Conservation (phyloP, 2,797 vertebrate genomes). For the Brotula barbata region DNA sequence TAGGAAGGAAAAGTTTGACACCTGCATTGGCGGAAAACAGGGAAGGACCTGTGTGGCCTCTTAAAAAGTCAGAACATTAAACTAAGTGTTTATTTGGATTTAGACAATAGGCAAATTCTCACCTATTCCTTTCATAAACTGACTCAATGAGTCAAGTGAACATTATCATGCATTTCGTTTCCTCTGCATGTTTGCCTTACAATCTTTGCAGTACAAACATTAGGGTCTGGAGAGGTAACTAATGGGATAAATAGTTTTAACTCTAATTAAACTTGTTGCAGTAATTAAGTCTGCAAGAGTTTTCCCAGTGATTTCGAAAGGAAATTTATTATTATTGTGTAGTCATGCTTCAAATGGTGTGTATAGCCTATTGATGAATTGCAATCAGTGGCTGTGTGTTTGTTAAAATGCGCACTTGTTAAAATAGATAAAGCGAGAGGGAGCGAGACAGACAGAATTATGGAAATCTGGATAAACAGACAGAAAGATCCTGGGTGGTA, state of each 20-base stretch:
- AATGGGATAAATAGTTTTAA: too few relatives aligned
- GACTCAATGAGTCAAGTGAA: too few relatives aligned
- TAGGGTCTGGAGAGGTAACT: too few relatives aligned
- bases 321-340: neutral
- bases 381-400: conserved; percentile 10
- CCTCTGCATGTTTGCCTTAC: too few relatives aligned
- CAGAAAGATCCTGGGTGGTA: conserved; percentile 56
- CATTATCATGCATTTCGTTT: too few relatives aligned
- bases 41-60: neutral
- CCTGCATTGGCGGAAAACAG: conserved; percentile 4
- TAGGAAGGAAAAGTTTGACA: neutral
- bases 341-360: neutral
- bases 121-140: too few relatives aligned
- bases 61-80: too few relatives aligned
- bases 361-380: neutral
- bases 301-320: neutral
- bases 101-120: too few relatives aligned
- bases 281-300: too few relatives aligned
- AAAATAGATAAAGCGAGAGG: conserved; percentile 26
- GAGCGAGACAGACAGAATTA: conserved; percentile 32
- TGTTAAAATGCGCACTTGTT: conserved; percentile 18
- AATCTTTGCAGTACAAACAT: too few relatives aligned
- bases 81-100: too few relatives aligned
- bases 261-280: too few relatives aligned
- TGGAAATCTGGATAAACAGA: conserved; percentile 38